Percentiles rank a stretch among this genome's conserved stretches.
These are phyloP conservation scores for Cochlearius cochlearius DNA, from an alignment of 2,113 vertebrate species.

Conservation along the genomic window DNA sequence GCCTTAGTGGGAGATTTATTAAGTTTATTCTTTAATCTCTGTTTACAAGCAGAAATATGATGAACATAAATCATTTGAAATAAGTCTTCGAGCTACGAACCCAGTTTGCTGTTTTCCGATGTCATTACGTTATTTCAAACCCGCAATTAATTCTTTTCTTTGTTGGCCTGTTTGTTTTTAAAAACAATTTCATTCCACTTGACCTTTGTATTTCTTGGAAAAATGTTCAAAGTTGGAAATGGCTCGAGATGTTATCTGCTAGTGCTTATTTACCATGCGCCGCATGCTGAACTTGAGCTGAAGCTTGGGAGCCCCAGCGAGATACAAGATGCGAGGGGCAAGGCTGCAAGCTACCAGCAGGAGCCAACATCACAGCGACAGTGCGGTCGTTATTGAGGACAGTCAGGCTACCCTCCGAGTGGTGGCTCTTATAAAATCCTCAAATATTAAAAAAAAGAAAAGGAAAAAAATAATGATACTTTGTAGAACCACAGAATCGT, in stretches of 20 bases:
- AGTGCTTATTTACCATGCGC: background rate
- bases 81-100: constrained; percentile 30
- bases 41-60: constrained; percentile 60
- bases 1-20: constrained; percentile 44
- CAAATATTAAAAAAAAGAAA: background rate
- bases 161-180: background rate
- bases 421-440: background rate
- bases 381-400: background rate
- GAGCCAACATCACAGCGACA: background rate
- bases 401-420: background rate
- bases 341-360: background rate
- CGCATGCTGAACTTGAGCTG: background rate
- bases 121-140: constrained; percentile 11
- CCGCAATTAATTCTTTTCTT: constrained; percentile 36
- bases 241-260: constrained; percentile 18
- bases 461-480: background rate
- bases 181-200: constrained; percentile 42
- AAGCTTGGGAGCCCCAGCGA: background rate
- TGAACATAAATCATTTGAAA: constrained; percentile 14
- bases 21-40: constrained; percentile 56
- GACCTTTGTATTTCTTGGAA: constrained; percentile 46
- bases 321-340: background rate
- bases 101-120: background rate
- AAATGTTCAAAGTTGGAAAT: constrained; percentile 23
- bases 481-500: too few species aligned